Evolutionary conservation across 2,113 vertebrate species (phyloP).

Genomic region (Urocitellus parryii): DNA sequence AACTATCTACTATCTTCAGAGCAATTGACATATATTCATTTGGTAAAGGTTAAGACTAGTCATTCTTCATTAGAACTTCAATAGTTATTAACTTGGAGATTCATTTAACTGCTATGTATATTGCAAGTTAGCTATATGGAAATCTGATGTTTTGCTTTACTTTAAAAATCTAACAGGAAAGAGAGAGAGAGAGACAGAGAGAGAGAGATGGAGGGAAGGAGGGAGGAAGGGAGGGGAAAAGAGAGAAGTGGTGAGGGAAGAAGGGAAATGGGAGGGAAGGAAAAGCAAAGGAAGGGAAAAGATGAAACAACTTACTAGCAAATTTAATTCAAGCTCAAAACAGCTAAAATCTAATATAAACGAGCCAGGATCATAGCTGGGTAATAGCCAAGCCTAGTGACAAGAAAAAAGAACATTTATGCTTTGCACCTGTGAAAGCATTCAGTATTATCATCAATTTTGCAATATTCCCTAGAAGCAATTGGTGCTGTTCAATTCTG

Average conservation of each 20-base stretch:
- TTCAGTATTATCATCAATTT: background rate
- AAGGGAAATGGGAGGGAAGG: background rate
- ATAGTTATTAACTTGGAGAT: background rate
- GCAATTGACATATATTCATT: background rate
- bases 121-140: conserved; percentile 30
- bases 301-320: background rate
- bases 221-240: background rate
- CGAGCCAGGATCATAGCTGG: background rate
- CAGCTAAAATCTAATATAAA: conserved; percentile 46
- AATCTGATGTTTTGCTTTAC: background rate
- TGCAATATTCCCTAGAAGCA: conserved; percentile 16
- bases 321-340: conserved; percentile 50
- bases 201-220: background rate
- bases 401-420: background rate
- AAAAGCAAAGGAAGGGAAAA: background rate
- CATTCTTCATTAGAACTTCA: conserved; percentile 54
- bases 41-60: conserved; percentile 30
- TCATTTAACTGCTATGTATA: conserved; percentile 37
- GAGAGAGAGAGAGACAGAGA: background rate
- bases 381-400: conserved; percentile 14
- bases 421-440: conserved; percentile 55
- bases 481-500: background rate
- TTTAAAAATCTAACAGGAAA: conserved; percentile 10
- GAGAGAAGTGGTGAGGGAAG: background rate
- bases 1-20: background rate